phyloP scores from a whole-genome alignment of 2,113 vertebrate species.

The Gymnogyps californianus region DNA sequence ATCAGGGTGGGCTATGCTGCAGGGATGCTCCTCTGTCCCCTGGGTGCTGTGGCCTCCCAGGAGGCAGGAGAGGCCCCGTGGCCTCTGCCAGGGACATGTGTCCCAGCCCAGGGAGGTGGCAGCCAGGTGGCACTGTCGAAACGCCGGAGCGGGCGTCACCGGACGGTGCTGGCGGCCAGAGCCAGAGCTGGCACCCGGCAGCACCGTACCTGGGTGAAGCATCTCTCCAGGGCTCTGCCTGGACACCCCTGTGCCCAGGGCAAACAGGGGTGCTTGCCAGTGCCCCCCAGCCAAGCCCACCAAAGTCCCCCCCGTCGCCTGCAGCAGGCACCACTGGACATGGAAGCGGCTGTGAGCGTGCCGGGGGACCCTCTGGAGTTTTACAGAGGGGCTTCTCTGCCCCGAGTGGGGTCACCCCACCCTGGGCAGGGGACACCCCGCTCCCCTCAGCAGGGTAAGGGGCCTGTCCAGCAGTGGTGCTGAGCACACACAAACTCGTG shows the following conservation, averaged over 20 bases:
- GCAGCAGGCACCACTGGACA: rapidly evolving
- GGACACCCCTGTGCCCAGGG: not conserved
- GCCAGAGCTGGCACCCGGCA: not conserved
- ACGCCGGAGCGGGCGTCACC: not conserved
- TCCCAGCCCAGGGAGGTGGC: not conserved
- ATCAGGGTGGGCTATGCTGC: rapidly evolving
- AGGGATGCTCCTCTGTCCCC: rapidly evolving
- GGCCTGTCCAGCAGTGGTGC: not conserved
- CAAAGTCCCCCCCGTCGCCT: rapidly evolving
- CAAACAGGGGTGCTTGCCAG: too few species aligned
- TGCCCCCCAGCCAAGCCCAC: not conserved
- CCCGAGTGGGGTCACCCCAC: not conserved
- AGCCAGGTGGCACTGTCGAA: slow-evolving; percentile 71
- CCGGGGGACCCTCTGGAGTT: rapidly evolving
- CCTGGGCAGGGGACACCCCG: not conserved
- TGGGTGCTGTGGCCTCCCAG: rapidly evolving
- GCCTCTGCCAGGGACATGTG: rapidly evolving
- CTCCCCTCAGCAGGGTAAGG: rapidly evolving
- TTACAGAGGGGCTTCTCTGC: not conserved
- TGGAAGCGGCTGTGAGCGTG: rapidly evolving
- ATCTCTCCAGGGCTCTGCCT: not conserved
- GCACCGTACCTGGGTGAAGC: rapidly evolving
- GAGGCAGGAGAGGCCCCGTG: rapidly evolving
- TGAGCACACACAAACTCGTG: not conserved
- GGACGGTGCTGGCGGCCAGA: not conserved